Evolutionary conservation across 2,797 vertebrate genomes (phyloP).

Genomic region (Arctocebus calabarensis): DNA sequence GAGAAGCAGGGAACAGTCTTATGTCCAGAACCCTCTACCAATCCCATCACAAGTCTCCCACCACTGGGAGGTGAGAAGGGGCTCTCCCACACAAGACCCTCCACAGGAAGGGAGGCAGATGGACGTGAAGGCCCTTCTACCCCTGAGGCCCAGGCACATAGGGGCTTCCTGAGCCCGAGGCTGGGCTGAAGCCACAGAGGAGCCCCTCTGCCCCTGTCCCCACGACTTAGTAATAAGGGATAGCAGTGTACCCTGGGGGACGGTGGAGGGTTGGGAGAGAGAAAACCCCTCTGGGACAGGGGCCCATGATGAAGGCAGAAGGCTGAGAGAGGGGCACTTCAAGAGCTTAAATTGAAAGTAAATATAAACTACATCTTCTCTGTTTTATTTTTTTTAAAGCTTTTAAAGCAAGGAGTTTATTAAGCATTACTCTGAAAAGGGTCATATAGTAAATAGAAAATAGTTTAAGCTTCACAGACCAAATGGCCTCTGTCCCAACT

Average conservation of each 20-base stretch:
- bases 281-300: not conserved
- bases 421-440: not conserved
- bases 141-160: not conserved
- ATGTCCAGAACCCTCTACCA: not conserved
- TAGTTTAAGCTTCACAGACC: not conserved
- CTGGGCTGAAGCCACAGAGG: not conserved
- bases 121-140: not conserved
- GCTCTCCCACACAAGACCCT: not conserved
- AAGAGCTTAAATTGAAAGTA: not conserved
- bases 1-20: not conserved
- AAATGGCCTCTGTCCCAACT: not conserved
- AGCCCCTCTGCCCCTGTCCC: not conserved
- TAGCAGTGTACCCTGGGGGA: accelerated
- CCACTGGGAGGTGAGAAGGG: not conserved
- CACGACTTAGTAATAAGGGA: not conserved
- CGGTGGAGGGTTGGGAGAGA: not conserved
- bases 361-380: not conserved
- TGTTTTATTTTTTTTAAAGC: not conserved
- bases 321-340: not conserved
- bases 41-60: not conserved
- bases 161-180: not conserved
- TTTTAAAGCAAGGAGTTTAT: not conserved
- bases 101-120: not conserved
- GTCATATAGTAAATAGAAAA: not conserved
- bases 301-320: not conserved